Conservation (phyloP, 2,888 invertebrate species). For the Carpatolechia fugitivella region DNA sequence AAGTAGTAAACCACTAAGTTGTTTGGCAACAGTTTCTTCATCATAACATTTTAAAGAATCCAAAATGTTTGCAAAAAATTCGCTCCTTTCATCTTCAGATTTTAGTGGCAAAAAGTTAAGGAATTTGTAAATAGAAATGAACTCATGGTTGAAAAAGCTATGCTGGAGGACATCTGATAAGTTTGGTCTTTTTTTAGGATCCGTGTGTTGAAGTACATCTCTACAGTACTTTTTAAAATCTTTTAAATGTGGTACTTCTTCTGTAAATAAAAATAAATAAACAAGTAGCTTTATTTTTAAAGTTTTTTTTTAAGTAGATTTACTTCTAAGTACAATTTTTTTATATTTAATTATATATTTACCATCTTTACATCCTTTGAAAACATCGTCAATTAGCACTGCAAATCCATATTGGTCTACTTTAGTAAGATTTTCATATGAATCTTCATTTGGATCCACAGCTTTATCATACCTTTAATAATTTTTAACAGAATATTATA, state of each 20-base stretch:
- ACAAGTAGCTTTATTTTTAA: no score
- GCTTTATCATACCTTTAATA: constrained; percentile 82
- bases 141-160: constrained; percentile 91
- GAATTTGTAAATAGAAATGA: constrained; percentile 90
- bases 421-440: constrained; percentile 73
- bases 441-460: constrained; percentile 84
- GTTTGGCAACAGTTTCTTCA: constrained; percentile 89
- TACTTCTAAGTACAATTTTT: no score
- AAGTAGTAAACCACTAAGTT: constrained; percentile 86
- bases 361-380: constrained; percentile 81
- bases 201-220: constrained; percentile 82
- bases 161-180: constrained; percentile 84
- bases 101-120: constrained; percentile 90
- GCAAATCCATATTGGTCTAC: constrained; percentile 90
- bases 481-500: neutral
- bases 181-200: constrained; percentile 82
- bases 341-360: no score
- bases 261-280: constrained; percentile 43
- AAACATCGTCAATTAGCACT: constrained; percentile 85
- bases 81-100: constrained; percentile 84
- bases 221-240: constrained; percentile 86
- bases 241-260: constrained; percentile 83
- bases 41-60: constrained; percentile 85
- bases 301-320: no score
- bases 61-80: constrained; percentile 87